A percentile compares a stretch with the other conserved stretches of the same genome.
Conservation (phyloP, 2,888 invertebrate genomes). For the Torymus tubicola region DNA sequence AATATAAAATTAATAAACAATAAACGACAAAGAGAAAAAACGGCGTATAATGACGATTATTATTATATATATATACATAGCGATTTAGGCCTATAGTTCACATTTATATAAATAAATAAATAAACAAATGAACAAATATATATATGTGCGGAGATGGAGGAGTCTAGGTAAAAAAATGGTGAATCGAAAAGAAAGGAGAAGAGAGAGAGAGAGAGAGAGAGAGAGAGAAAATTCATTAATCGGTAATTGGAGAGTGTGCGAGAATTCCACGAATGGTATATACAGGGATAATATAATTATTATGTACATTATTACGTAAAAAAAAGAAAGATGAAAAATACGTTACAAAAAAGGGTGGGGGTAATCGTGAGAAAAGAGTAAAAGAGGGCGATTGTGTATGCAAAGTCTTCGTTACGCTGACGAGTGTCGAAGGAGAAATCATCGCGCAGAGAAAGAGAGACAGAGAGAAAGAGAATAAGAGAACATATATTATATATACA, state of each 20-base stretch:
- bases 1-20: constrained; percentile 52
- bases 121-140: constrained; percentile 58
- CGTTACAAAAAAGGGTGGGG: constrained; percentile 14
- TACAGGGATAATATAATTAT: constrained; percentile 53
- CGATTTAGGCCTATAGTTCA: constrained; percentile 48
- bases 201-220: neutral
- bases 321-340: constrained; percentile 22
- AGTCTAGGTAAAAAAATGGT: too few species aligned
- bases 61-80: constrained; percentile 41
- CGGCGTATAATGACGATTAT: constrained; percentile 45
- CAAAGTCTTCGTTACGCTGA: constrained; percentile 47
- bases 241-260: constrained; percentile 5
- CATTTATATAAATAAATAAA: constrained; percentile 53
- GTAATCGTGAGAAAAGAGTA: neutral
- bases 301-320: constrained; percentile 50
- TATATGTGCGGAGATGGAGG: constrained; percentile 32
- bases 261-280: constrained; percentile 33
- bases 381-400: neutral
- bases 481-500: constrained; percentile 40
- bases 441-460: constrained; percentile 36
- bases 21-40: constrained; percentile 42
- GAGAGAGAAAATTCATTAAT: constrained; percentile 52
- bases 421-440: constrained; percentile 32
- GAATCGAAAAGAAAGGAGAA: neutral
- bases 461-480: neutral